Evolutionary conservation across 2,113 vertebrate genomes (phyloP).

Genomic region (Rissa tridactyla): DNA sequence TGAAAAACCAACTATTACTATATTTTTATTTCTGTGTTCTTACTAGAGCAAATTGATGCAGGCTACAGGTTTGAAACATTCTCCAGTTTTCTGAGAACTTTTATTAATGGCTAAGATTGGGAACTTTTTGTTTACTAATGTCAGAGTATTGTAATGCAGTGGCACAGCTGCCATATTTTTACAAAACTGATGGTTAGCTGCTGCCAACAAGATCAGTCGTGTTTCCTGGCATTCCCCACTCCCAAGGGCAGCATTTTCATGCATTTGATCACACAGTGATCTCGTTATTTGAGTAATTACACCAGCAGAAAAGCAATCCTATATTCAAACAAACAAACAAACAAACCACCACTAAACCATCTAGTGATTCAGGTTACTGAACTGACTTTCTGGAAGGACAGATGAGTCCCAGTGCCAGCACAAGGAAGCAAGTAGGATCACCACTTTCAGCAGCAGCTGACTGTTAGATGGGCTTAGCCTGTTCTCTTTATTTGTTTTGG

Average conservation of each 20-base stretch:
- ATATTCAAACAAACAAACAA: background rate
- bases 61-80: background rate
- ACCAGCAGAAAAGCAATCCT: background rate
- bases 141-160: background rate
- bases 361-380: background rate
- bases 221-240: background rate
- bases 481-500: background rate
- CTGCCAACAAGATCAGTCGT: background rate
- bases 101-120: background rate
- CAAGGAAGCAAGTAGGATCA: background rate
- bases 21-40: constrained; percentile 4
- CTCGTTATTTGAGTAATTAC: background rate
- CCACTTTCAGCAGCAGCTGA: background rate
- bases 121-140: constrained; percentile 32
- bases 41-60: constrained; percentile 13
- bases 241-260: background rate
- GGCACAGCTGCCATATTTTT: background rate
- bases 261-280: background rate
- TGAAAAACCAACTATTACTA: constrained; percentile 3
- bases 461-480: background rate
- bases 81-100: background rate
- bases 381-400: background rate
- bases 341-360: background rate
- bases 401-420: background rate
- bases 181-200: background rate